Percentiles rank a stretch among this genome's conserved stretches.
These are phyloP conservation scores for Tetheella fluctuosa DNA, from an alignment of 2,888 invertebrate species.

Conservation along the genomic window DNA sequence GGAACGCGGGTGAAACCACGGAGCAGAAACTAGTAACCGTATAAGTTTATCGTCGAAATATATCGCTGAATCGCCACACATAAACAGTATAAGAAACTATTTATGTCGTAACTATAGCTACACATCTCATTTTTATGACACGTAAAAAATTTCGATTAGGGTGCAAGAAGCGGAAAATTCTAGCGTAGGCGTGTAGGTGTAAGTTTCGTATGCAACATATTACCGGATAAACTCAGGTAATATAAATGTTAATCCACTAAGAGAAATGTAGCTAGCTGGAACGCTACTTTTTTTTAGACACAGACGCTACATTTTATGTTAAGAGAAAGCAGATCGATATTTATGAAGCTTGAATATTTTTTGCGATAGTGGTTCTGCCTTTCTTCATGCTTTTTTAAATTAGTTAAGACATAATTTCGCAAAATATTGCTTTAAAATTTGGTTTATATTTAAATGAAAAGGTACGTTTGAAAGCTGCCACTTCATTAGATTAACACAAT, in stretches of 20 bases:
- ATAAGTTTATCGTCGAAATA: too few relatives aligned
- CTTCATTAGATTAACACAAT: too few relatives aligned
- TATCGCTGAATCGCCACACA: too few relatives aligned
- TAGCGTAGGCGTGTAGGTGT: conserved; percentile 28
- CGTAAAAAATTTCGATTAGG: conserved; percentile 44
- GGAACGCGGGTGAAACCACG: too few relatives aligned
- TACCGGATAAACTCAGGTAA: conserved; percentile 55
- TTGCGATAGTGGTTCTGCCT: too few relatives aligned
- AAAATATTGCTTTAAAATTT: too few relatives aligned
- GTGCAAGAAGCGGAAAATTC: conserved; percentile 54
- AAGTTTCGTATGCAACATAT: conserved; percentile 50
- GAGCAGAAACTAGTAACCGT: too few relatives aligned
- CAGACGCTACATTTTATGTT: conserved; percentile 19
- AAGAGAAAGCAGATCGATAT: conserved; percentile 16
- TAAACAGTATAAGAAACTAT: neutral
- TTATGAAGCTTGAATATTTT: conserved; percentile 6
- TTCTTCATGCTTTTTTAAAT: too few relatives aligned
- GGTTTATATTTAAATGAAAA: too few relatives aligned
- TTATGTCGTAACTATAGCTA: neutral
- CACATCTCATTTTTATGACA: conserved; percentile 19
- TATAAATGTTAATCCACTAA: conserved; percentile 68
- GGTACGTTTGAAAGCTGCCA: too few relatives aligned
- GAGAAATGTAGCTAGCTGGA: conserved; percentile 48
- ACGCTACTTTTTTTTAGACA: conserved; percentile 26
- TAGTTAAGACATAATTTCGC: too few relatives aligned